Base-by-base conservation (phyloP, 1,140 invertebrate species). In the Hyphantria cunea region DNA sequence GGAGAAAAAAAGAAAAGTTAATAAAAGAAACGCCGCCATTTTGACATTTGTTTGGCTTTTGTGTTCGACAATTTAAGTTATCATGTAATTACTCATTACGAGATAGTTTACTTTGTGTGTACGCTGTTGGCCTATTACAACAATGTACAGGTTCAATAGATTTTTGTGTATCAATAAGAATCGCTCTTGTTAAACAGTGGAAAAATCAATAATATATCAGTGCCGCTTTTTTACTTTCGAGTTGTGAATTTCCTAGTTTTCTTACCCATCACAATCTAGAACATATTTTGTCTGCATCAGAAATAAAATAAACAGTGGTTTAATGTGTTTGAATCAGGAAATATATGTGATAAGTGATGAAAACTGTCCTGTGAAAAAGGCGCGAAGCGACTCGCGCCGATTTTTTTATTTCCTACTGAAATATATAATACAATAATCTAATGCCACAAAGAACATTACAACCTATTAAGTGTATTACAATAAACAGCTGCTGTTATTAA, bases 21-120 rank as follows among this genome's bases (percentile, higher is more conserved):
- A n/a, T n/a, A 70, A 71, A 82, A 77, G 68, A 81, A 79, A 76
- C 79, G 82, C 84, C 86, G 86, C 86, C 86, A 89, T 89, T 89
- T 89, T 89, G 86, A 89, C 86, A 86, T 89, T 89, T 89, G 86
- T 88, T 88, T 88, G 78, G 86, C 85, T 88, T 76, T 89, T 89
- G 85, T 87, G 79, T 86, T 84, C 76, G 54, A 56, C 61, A 68
- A 61, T 69, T 64, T 71, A 77, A 78, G 78, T 76, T 80, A 84
- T 76, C 77, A 77, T 80, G 78, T 81, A 85, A 82, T 81, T 82
- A 72, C 50, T 65, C 54, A 49, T 74, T 73, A 75, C 68, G 49
- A 66, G 67, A 37, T 50, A 51, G 68, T 62, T 73, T 61, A 61
- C 41, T 68, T 60, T 52, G 44, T 49, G 69, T 71, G 78, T 81